Evolutionary conservation across 2,797 vertebrate species (phyloP).

Genomic region (Spinibarbus caldwelli): DNA sequence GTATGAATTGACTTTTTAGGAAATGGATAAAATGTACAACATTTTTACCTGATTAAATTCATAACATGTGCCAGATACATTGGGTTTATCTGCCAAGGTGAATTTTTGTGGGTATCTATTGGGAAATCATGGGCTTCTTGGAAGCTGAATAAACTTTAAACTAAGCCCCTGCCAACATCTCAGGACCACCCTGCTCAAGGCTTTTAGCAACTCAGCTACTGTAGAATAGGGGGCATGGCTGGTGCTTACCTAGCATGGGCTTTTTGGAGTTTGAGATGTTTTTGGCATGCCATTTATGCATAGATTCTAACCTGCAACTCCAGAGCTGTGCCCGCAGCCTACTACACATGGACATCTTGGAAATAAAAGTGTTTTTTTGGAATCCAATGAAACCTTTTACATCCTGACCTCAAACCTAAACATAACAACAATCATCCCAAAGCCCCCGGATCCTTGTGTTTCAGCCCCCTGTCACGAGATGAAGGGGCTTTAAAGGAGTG

Average conservation of each 20-base stretch:
- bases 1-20: background rate
- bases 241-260: background rate
- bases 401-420: background rate
- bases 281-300: background rate
- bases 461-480: background rate
- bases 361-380: background rate
- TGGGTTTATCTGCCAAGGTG: background rate
- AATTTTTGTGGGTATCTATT: background rate
- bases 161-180: background rate
- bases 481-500: background rate
- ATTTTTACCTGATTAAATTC: background rate
- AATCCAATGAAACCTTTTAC: background rate
- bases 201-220: background rate
- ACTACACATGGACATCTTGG: background rate
- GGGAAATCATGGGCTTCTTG: background rate
- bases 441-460: background rate
- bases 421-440: background rate
- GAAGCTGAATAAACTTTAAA: background rate
- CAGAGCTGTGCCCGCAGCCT: background rate
- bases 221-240: too few species aligned
- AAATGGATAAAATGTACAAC: background rate
- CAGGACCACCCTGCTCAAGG: background rate
- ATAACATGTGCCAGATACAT: background rate
- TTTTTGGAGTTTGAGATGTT: background rate
- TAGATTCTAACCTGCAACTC: background rate